Base-by-base conservation (phyloP, 2,797 vertebrate species). In the Botia almorhae region DNA sequence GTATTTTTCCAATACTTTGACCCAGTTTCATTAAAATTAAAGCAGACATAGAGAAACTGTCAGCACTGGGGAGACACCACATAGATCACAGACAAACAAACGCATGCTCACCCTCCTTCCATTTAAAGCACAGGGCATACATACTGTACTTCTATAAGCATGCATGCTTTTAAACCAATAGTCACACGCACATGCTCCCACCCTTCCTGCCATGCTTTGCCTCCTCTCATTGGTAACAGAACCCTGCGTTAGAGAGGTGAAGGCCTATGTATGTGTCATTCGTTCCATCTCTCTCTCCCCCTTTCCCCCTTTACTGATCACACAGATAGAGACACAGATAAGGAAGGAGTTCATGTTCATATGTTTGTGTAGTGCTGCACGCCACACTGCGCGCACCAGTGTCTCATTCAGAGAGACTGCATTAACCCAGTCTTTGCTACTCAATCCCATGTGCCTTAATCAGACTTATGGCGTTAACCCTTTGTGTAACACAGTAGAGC, bases 201-300 rank as follows among this genome's bases (percentile, higher is more conserved):
- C 50, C 53, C 69, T 74, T 63, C 79, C 78, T 84, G 86, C 81
- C 76, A 80, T 85, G 56, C 80, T 76, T 61, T 84, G 86, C 81
- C 85, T 85, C 61, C 80, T 82, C 86, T 89, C 81, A 81, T 82
- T 87, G 88, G 90, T 90, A 91, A 91, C 86, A 89, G 85, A 88
- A 91, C 84, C 84, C 69, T 33, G 82, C 76, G 50, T 81, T 84
- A 73, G 85, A 81, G 84, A 81, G 89, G 83, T 81, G 75, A 89
- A 85, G 21, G 70, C 36, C 87, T 87, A 84, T 84, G 87, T 4
- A 81, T 89, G 88, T 90, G 91, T 92, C 90, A 91, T 90, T 88
- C 82, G 82, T 89, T 90, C 89, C 90, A 84, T 43, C 77, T 64
- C 63, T 78, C 79, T 58, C 78, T 83, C 64, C 51, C 69, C 17